Evolutionary conservation across 2,888 invertebrate genomes (phyloP).

Genomic region (Aporophyla nigra): DNA sequence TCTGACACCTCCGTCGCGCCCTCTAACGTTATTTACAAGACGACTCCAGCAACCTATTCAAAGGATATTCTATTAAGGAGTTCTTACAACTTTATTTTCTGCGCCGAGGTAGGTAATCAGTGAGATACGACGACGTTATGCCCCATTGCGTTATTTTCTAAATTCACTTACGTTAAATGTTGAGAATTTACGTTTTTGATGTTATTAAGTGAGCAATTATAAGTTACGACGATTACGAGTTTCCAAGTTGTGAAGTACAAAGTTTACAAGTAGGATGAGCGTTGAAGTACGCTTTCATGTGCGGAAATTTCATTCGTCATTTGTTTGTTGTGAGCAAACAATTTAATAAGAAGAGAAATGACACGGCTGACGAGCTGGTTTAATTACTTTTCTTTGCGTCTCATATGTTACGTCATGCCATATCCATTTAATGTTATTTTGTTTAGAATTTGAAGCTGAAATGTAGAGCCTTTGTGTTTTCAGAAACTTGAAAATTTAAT

Average conservation of each 20-base stretch:
- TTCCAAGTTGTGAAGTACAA: slow-evolving; percentile 42
- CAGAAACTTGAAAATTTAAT: background rate
- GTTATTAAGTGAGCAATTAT: slow-evolving; percentile 63
- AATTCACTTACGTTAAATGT: slow-evolving; percentile 59
- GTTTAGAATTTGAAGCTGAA: slow-evolving; percentile 10
- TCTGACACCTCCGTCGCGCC: slow-evolving; percentile 76
- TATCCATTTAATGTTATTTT: slow-evolving; percentile 24
- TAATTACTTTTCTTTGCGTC: slow-evolving; percentile 55
- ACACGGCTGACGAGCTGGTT: slow-evolving; percentile 23
- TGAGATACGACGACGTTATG: slow-evolving; percentile 57
- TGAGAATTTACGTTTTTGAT: slow-evolving; percentile 56
- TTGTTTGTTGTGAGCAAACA: slow-evolving; percentile 55
- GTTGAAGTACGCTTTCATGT: slow-evolving; percentile 47
- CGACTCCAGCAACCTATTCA: slow-evolving; percentile 73
- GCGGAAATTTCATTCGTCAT: slow-evolving; percentile 49
- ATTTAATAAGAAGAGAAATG: slow-evolving; percentile 47
- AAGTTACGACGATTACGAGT: slow-evolving; percentile 51
- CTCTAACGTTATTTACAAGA: slow-evolving; percentile 78
- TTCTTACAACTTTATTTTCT: slow-evolving; percentile 75
- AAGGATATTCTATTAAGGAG: slow-evolving; percentile 78
- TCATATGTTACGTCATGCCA: background rate
- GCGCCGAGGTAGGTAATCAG: slow-evolving; percentile 70
- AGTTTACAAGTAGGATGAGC: slow-evolving; percentile 53
- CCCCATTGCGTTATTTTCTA: slow-evolving; percentile 49
- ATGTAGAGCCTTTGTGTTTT: slow-evolving; percentile 22